Percentiles rank a stretch among this genome's conserved stretches.
phyloP scores from a whole-genome alignment of 2,797 vertebrate species.

The Valencia hispanica region DNA sequence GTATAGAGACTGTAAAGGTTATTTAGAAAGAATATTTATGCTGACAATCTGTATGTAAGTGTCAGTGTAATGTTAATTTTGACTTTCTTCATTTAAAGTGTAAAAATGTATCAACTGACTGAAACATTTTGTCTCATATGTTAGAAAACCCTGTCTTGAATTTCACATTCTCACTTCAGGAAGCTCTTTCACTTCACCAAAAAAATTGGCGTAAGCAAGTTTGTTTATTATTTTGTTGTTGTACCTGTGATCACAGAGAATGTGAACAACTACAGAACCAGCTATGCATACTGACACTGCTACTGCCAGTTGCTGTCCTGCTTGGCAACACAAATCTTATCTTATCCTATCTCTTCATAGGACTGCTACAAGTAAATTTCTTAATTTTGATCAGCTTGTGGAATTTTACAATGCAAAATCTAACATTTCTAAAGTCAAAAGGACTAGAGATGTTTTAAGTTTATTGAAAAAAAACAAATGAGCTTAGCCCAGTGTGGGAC shows the following conservation, averaged over 20 bases:
- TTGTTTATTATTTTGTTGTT: neutral
- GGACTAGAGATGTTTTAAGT: conserved; percentile 2
- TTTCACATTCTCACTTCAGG: neutral
- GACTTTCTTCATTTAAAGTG: too few relatives aligned
- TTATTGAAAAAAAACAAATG: conserved; percentile 26
- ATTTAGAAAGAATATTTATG: too few relatives aligned
- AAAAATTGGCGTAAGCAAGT: neutral
- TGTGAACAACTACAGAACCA: neutral
- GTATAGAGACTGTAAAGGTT: too few relatives aligned
- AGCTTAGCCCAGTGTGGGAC: conserved; percentile 16
- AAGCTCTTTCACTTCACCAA: neutral
- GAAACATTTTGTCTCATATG: neutral
- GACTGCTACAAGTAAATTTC: neutral
- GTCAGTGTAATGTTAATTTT: too few relatives aligned
- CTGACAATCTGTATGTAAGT: too few relatives aligned
- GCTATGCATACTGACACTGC: neutral
- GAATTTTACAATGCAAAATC: conserved; percentile 19
- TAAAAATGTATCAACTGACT: neutral
- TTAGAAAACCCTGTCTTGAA: neutral
- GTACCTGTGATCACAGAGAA: neutral
- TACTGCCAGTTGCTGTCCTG: neutral
- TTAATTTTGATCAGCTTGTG: neutral
- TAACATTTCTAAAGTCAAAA: conserved; percentile 25
- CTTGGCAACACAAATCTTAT: conserved; percentile 4
- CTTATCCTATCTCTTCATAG: too few relatives aligned